phyloP scores from a whole-genome alignment of 2,113 vertebrate genomes.

The Tupaia tana region DNA sequence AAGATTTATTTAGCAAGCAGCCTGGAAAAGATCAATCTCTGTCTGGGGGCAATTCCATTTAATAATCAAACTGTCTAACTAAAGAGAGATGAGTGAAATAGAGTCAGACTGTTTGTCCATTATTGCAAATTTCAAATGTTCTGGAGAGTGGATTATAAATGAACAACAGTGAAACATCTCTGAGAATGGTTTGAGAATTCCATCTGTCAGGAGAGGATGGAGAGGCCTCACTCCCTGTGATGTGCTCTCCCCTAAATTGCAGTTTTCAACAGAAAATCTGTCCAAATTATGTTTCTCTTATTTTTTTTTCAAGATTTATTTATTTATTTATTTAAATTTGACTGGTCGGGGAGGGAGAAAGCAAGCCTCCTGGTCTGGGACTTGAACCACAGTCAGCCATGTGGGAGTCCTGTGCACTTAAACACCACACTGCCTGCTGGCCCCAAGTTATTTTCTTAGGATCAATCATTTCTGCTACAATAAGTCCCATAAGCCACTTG shows the following conservation, averaged over 20 bases:
- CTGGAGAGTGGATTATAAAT: neutral
- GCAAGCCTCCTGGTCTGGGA: too few relatives aligned
- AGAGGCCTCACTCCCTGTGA: neutral
- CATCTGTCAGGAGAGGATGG: neutral
- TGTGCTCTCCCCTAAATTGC: neutral
- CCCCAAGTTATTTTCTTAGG: neutral
- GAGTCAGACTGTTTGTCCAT: neutral
- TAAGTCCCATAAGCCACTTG: neutral
- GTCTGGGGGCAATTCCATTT: neutral
- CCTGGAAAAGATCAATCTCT: neutral
- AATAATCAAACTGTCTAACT: neutral
- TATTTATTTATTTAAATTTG: too few relatives aligned
- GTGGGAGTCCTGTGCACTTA: too few relatives aligned
- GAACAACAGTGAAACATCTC: neutral
- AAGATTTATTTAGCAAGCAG: slow-evolving; percentile 32
- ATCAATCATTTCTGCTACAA: neutral
- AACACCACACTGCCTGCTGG: too few relatives aligned
- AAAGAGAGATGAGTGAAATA: neutral
- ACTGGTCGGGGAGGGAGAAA: too few relatives aligned
- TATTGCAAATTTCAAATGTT: slow-evolving; percentile 16
- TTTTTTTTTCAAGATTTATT: too few relatives aligned
- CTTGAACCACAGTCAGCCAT: too few relatives aligned
- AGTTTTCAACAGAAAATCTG: neutral
- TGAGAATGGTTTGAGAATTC: neutral
- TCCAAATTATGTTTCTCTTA: too few relatives aligned